Evolutionary conservation across 2,888 invertebrate genomes (phyloP), one percentile per base, ranked within the genome.

Genomic region (Meta bourneti): DNA sequence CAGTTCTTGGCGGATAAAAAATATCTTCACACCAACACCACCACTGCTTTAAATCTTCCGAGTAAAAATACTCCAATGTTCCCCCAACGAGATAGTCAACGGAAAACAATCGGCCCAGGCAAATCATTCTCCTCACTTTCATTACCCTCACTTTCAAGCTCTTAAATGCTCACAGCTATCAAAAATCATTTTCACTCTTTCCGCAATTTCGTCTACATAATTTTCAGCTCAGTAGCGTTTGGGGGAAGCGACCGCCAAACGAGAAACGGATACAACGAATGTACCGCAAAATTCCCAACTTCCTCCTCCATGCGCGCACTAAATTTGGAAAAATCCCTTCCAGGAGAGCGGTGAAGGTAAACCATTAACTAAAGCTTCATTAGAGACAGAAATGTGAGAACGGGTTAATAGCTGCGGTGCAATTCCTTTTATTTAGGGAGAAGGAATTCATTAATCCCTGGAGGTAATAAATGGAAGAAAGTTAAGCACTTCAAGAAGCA

Each of bases 381-480:
- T 87, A 87, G 79, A 16, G 34, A 71, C 71, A 79, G 87, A 79
- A 72, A 72, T 87, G 87, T 80, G 87, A 87, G 79, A 80, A 87
- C 70, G 71, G 79, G 79, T 79, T 87, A 79, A 87, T 87, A 48
- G 87, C 72, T 16, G 71, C n/a, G n/a, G 80, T 7, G 79, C 78
- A 80, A 80, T 87, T 87, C 52, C 87, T 71, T 87, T 87, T 80
- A 87, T 87, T 87, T 87, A 87, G 78, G 54, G 51, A 71, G 80
- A 87, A 87, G 79, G 54, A 20, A 80, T 87, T 87, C 78, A 87
- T 87, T 87, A 87, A 87, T 87, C 87, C 87, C 87, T 87, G 5
- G 79, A 48, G 80, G 87, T 72, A 79, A 87, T 87, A 87, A 87
- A 87, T 87, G 87, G 79, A 80, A 78, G 87, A 72, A 71, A 80